Evolutionary conservation across 2,797 vertebrate species (phyloP).

Genomic region (Clarias laeviceps): DNA sequence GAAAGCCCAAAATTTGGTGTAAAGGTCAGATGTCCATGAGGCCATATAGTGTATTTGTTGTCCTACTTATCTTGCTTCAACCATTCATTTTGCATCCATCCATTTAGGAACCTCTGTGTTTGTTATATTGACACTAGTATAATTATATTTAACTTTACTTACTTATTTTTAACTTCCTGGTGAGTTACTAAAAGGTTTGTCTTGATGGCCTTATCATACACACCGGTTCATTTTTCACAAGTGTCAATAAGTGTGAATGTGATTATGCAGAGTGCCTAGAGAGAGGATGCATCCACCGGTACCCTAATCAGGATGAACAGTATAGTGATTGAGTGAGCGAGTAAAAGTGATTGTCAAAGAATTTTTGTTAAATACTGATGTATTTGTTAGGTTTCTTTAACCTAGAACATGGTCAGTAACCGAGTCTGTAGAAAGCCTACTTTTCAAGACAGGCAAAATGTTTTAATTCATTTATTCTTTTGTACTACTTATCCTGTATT

Average conservation of each 20-base stretch:
- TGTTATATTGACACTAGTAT: not conserved
- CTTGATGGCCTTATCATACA: not conserved
- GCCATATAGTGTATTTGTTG: not conserved
- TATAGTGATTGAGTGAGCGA: not conserved
- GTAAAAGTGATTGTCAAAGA: not conserved
- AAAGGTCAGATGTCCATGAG: not conserved
- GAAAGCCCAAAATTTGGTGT: not conserved
- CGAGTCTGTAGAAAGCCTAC: not conserved
- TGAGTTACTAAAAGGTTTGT: not conserved
- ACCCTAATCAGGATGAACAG: not conserved
- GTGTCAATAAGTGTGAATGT: not conserved
- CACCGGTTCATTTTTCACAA: not conserved
- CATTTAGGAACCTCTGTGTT: no score
- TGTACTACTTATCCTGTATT: no score
- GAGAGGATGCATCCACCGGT: not conserved
- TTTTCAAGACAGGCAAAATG: not conserved
- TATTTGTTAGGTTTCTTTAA: not conserved
- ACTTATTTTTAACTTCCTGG: not conserved
- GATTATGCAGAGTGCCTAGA: not conserved
- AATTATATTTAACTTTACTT: not conserved
- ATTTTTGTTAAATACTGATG: not conserved
- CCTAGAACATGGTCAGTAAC: not conserved
- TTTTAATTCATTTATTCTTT: not conserved
- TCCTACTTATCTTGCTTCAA: not conserved
- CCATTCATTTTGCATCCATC: not conserved